phyloP scores from a whole-genome alignment of 2,888 invertebrate species.

The Neria commutata region DNA sequence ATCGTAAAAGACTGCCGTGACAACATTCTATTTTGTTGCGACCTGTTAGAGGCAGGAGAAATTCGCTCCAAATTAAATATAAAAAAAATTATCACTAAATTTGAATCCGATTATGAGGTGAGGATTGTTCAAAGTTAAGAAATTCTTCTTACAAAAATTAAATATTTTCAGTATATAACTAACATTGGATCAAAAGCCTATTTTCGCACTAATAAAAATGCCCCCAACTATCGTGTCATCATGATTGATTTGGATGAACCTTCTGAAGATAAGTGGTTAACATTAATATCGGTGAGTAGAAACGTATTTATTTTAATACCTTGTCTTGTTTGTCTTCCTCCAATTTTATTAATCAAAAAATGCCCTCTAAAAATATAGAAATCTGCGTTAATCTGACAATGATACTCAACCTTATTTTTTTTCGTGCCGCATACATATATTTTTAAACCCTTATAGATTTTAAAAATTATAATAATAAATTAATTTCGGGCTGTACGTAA shows the following conservation, averaged over 20 bases:
- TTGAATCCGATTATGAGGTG: constrained; percentile 94
- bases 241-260: constrained; percentile 79
- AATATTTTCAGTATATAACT: constrained; percentile 77
- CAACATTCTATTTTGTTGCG: constrained; percentile 86
- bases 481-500: too few species aligned
- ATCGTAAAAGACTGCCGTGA: constrained; percentile 89
- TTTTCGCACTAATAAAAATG: constrained; percentile 91
- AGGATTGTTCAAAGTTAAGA: constrained; percentile 34
- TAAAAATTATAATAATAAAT: too few species aligned
- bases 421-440: too few species aligned
- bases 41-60: constrained; percentile 70
- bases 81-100: constrained; percentile 82
- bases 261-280: constrained; percentile 78
- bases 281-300: constrained; percentile 71
- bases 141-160: constrained; percentile 18
- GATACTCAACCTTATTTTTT: too few species aligned
- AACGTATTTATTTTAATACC: too few species aligned
- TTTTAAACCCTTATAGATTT: too few species aligned
- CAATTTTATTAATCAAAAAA: too few species aligned
- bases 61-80: constrained; percentile 72
- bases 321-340: too few species aligned
- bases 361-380: too few species aligned
- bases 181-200: constrained; percentile 82
- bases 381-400: too few species aligned
- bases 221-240: constrained; percentile 89